A percentile compares a stretch with the other conserved stretches of the same genome.
Evolutionary conservation across 2,888 invertebrate species (phyloP).

Genomic region (Palloptera scutellata): DNA sequence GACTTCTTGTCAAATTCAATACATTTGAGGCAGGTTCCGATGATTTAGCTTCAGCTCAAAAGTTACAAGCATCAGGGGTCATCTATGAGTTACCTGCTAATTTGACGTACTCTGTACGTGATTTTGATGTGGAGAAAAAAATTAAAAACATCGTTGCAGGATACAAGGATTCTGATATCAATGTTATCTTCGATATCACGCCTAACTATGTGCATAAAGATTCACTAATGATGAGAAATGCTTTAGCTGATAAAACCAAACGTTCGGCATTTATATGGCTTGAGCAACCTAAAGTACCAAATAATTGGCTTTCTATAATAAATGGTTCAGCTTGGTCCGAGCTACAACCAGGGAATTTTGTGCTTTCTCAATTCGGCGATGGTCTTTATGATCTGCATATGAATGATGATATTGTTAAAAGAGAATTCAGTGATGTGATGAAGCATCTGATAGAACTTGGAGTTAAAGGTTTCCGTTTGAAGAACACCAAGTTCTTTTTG

Average conservation of each 20-base stretch:
- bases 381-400: conserved; percentile 84
- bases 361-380: conserved; percentile 77
- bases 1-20: conserved; percentile 74
- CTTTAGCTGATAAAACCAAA: conserved; percentile 71
- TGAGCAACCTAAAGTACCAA: conserved; percentile 66
- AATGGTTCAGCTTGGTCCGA: conserved; percentile 58
- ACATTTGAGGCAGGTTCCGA: conserved; percentile 61
- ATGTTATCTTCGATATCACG: conserved; percentile 77
- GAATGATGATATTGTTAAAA: conserved; percentile 72
- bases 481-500: conserved; percentile 72
- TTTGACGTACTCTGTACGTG: conserved; percentile 70
- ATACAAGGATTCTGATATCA: conserved; percentile 64
- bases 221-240: conserved; percentile 75
- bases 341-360: conserved; percentile 66
- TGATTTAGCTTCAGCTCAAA: conserved; percentile 57
- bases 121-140: conserved; percentile 53
- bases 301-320: conserved; percentile 73
- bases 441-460: conserved; percentile 78
- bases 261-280: conserved; percentile 83
- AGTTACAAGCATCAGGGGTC: conserved; percentile 70
- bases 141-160: conserved; percentile 54
- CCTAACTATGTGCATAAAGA: conserved; percentile 75
- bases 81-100: conserved; percentile 72
- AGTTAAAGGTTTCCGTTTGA: conserved; percentile 79
- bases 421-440: conserved; percentile 74